Evolutionary conservation across 2,888 invertebrate species (phyloP), one percentile per base, ranked within the genome.

Genomic region (Agrypnus murinus): DNA sequence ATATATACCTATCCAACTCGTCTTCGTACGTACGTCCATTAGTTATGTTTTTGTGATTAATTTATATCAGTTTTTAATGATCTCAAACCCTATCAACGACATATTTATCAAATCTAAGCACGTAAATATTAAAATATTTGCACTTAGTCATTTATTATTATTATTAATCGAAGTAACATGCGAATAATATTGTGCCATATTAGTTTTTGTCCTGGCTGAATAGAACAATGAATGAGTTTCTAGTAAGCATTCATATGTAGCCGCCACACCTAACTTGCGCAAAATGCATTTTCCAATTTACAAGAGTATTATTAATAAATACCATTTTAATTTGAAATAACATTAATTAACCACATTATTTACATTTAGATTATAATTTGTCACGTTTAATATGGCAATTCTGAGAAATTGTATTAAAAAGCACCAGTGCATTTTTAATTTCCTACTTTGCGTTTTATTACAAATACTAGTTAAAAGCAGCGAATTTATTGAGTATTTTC

Each of bases 1-100:
- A 36, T 14, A 36, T 15, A 34, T 38, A 6, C 9, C n/a, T 31
- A 25, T 1, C 15, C n/a, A 50, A 25, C 12, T 50, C 50, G 50
- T 50, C 50, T 14, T 14, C 43, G 12, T 25, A 25, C 25, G 25
- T 5, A n/a, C 5, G 25, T 17, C 25, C 12, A 43, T 12, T 48
- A 48, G 48, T 8, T 48, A 17, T 48, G 48, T 48, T 48, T 48
- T 58, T 40, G 40, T 17, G 38, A 40, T 58, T 58, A 58, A 58
- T 40, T 9, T 36, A 25, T 55, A 58, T 58, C 40, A 25, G 25
- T 19, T 40, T 38, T 38, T 58, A 58, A 58, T 58, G 40, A 58
- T 14, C 2, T 10, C 12, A 31, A 19, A 7, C 15, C 12, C 43
- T 6, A 15, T 1, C 55, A 55, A 14, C 50, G 57, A 34, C 3